A percentile compares a stretch with the other conserved stretches of the same genome.
Evolutionary conservation across 2,797 vertebrate species (phyloP).

Genomic region (Smutsia temminckii): DNA sequence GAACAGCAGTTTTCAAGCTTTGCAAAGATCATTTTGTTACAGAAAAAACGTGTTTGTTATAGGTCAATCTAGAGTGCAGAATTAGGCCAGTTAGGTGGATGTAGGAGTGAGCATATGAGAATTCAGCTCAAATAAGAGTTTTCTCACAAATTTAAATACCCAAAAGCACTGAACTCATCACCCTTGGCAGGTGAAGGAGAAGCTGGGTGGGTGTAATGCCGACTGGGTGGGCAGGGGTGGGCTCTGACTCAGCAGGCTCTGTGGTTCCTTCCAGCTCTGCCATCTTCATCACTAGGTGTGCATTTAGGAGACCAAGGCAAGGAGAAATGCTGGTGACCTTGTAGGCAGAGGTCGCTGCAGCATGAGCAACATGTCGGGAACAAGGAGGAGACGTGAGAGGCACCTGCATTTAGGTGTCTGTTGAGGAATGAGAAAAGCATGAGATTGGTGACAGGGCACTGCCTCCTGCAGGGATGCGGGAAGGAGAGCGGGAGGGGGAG

Average conservation of each 20-base stretch:
- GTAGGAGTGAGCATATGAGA: not conserved
- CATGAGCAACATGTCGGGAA: not conserved
- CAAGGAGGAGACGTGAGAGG: not conserved
- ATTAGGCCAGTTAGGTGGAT: not conserved
- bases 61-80: not conserved
- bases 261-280: not conserved
- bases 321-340: not conserved
- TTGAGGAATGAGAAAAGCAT: not conserved
- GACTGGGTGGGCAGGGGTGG: not conserved
- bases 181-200: not conserved
- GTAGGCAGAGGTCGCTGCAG: not conserved
- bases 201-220: accelerated
- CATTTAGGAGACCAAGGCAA: not conserved
- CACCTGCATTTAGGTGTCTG: not conserved
- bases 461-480: not conserved
- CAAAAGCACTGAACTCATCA: not conserved
- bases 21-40: not conserved
- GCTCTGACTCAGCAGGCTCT: not conserved
- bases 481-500: not conserved
- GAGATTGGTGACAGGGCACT: not conserved
- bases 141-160: not conserved
- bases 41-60: not conserved
- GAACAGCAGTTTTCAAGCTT: not conserved
- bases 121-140: not conserved
- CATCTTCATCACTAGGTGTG: not conserved